phyloP scores from a whole-genome alignment of 2,888 invertebrate genomes.

The Ethmia dodecea region DNA sequence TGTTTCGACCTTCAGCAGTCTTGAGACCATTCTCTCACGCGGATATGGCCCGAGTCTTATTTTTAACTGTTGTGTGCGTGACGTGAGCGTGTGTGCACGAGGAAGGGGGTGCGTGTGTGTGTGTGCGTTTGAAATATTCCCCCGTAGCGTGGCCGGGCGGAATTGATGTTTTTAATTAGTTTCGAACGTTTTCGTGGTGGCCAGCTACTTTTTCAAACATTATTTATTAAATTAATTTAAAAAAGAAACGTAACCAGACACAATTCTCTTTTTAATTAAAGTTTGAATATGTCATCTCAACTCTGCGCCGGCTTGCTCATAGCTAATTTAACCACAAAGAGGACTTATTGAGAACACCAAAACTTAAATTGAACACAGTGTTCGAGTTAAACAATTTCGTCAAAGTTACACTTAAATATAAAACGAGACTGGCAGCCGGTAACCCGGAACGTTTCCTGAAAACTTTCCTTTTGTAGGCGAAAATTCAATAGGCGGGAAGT shows the following conservation, averaged over 20 bases:
- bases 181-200: slow-evolving; percentile 69
- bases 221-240: slow-evolving; percentile 33
- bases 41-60: slow-evolving; percentile 69
- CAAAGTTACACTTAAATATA: slow-evolving; percentile 57
- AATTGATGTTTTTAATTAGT: slow-evolving; percentile 78
- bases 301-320: no score
- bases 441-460: slow-evolving; percentile 64
- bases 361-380: slow-evolving; percentile 50
- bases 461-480: slow-evolving; percentile 66
- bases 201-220: slow-evolving; percentile 52
- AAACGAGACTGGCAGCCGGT: slow-evolving; percentile 44
- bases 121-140: slow-evolving; percentile 71
- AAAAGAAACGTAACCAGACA: neutral
- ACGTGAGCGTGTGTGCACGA: slow-evolving; percentile 35
- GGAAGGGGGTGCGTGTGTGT: slow-evolving; percentile 46
- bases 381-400: slow-evolving; percentile 47
- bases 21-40: slow-evolving; percentile 61
- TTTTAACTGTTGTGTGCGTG: slow-evolving; percentile 67
- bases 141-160: slow-evolving; percentile 56
- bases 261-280: slow-evolving; percentile 1
- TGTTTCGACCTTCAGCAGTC: slow-evolving; percentile 26
- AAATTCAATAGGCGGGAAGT: slow-evolving; percentile 66
- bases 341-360: slow-evolving; percentile 11
- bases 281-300: no score
- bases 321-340: slow-evolving; percentile 14